phyloP scores from a whole-genome alignment of 2,888 invertebrate species.

The Acanthococcus lagerstroemiae region DNA sequence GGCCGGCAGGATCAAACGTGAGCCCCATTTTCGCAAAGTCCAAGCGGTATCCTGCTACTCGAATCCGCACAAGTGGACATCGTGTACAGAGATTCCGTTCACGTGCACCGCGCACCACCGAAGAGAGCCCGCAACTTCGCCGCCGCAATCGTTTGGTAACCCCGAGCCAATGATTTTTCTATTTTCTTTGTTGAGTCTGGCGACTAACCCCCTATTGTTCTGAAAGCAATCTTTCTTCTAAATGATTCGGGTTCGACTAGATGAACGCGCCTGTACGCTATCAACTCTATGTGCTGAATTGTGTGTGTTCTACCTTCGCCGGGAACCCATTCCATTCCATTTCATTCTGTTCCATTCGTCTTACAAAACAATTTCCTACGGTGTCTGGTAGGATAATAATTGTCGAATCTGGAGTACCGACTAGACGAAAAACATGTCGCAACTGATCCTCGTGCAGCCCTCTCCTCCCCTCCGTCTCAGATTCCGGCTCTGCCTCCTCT shows the following conservation, averaged over 20 bases:
- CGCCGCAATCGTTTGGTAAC: not conserved
- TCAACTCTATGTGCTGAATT: not conserved
- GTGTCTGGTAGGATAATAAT: constrained; percentile 17
- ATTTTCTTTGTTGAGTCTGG: not conserved
- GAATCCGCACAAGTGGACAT: no score
- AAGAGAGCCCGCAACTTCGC: no score
- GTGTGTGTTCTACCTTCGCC: not conserved
- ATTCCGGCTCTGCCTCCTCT: no score
- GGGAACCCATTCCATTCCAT: no score
- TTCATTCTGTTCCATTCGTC: not conserved
- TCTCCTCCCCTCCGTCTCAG: not conserved
- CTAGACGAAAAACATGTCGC: constrained; percentile 12
- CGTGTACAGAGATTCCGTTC: no score
- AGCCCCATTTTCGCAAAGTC: no score
- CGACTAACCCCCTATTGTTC: constrained; percentile 3
- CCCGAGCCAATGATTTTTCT: not conserved
- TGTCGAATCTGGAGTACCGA: constrained; percentile 11
- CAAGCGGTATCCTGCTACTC: no score
- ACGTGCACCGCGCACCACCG: no score
- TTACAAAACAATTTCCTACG: constrained; percentile 26
- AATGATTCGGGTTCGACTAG: constrained; percentile 1
- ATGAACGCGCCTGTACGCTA: not conserved
- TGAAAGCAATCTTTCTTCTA: not conserved
- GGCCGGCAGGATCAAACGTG: no score
- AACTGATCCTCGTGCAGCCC: constrained; percentile 1